phyloP scores from a whole-genome alignment of 2,113 vertebrate species.

The Cricetomys ansorgei region DNA sequence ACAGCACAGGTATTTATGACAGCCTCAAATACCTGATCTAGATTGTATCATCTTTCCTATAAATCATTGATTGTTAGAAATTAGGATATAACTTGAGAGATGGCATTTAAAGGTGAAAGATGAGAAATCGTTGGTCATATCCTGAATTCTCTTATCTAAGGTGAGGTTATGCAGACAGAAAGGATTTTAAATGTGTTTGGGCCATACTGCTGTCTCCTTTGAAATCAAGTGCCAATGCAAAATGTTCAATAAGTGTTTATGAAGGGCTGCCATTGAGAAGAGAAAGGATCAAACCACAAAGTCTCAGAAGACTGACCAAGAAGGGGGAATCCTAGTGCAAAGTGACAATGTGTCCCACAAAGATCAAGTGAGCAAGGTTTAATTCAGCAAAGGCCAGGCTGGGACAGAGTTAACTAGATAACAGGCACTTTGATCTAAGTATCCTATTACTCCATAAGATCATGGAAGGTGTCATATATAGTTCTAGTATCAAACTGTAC shows the following conservation, averaged over 20 bases:
- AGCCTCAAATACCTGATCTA: no score
- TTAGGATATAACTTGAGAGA: not conserved
- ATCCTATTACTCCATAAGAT: not conserved
- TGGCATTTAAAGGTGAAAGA: no score
- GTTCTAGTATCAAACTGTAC: not conserved
- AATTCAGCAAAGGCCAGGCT: not conserved
- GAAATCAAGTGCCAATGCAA: not conserved
- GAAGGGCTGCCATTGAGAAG: not conserved
- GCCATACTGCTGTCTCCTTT: not conserved
- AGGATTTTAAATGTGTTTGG: not conserved
- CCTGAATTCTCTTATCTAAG: not conserved
- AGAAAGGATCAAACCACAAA: not conserved
- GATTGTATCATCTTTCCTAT: not conserved
- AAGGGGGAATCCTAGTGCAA: not conserved
- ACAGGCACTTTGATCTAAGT: not conserved
- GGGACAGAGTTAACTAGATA: not conserved
- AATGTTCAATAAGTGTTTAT: not conserved
- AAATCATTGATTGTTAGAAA: not conserved
- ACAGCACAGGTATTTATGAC: no score
- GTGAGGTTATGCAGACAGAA: not conserved
- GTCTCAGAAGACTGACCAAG: not conserved
- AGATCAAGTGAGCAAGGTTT: not conserved
- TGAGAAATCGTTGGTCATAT: no score
- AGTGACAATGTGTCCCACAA: not conserved
- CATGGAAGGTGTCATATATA: not conserved